Base-by-base conservation (phyloP, 2,113 vertebrate genomes). In the Carassius gibelio region DNA sequence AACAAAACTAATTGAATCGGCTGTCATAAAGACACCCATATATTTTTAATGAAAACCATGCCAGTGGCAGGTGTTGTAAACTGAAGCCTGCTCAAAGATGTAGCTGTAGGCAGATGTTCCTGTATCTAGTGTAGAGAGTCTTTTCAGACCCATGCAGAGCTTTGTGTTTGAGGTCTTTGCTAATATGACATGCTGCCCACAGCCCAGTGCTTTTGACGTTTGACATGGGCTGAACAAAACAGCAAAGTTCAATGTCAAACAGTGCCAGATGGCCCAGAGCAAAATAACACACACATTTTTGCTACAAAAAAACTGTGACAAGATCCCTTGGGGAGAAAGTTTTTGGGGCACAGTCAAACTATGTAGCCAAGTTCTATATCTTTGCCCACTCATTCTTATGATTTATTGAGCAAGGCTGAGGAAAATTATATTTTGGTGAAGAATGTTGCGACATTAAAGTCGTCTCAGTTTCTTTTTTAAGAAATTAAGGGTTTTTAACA, bases 371-470 rank as follows among this genome's bases (percentile, higher is more conserved):
- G 83, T n/a, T 76, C 21, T 23, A 50, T 77, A 72, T 13, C 68
- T 77, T 9, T 68, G 17, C 72, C 38, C 15, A 50, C 57, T 80
- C 87, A 75, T 84, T 87, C 88, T 90, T 79, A 88, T 92, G 81
- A 90, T 88, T 92, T 92, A 93, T 92, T 92, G 66, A 91, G 61
- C 19, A 45, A 82, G 77, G n/a, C 75, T 59, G 42, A 87, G 66
- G 82, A 91, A 88, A 87, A 83, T 89, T 42, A 26, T 11, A 23
- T 48, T 48, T 23, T 84, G 75, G 23, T 11, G 34, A 9, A 42
- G 19, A 79, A 61, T 42, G 11, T 38, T 79, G 36, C 42, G 69
- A 72, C 36, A 11, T 42, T n/a, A 5, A 8, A 11, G 10, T 45
- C 11, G 4, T 38, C 1, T 42, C 1, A 15, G 68, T 11, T 71